These are phyloP conservation scores for Nematostella vectensis DNA, from an alignment of 92 coral and sea anemone genomes.

Conservation along the genomic window DNA sequence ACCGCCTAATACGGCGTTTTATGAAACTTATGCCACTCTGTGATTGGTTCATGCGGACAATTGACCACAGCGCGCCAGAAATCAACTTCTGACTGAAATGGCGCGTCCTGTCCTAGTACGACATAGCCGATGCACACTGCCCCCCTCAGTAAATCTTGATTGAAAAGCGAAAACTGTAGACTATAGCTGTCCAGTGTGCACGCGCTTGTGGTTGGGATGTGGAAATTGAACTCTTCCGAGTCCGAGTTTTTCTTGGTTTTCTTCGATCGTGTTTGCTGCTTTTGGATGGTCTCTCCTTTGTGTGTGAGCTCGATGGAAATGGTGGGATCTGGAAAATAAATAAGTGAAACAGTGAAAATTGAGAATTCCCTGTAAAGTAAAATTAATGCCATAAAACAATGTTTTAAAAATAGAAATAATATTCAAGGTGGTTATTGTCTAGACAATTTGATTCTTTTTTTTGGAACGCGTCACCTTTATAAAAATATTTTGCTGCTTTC, in stretches of 20 bases:
- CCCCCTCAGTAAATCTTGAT: constrained; percentile 56
- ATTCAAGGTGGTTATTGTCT: too few relatives aligned
- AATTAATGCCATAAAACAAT: background rate
- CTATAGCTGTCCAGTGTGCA: constrained; percentile 68
- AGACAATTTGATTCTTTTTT: too few relatives aligned
- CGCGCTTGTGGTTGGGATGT: constrained; percentile 67
- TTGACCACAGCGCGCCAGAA: constrained; percentile 83
- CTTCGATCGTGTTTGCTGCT: constrained; percentile 52
- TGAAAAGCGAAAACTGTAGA: constrained; percentile 55
- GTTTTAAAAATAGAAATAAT: too few relatives aligned
- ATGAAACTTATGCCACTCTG: constrained; percentile 82
- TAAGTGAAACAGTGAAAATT: background rate
- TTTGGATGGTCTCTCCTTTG: constrained; percentile 52
- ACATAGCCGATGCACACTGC: constrained; percentile 69
- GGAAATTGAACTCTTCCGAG: constrained; percentile 62
- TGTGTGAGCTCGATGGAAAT: constrained; percentile 65
- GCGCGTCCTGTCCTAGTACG: constrained; percentile 59
- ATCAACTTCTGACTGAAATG: constrained; percentile 55
- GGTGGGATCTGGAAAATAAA: constrained; percentile 42
- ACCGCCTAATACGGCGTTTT: constrained; percentile 21
- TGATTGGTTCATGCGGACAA: constrained; percentile 72
- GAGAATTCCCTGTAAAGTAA: background rate
- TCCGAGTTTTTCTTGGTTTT: constrained; percentile 28
- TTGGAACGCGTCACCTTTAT: too few relatives aligned
- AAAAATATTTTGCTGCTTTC: too few relatives aligned